Evolutionary conservation across 2,797 vertebrate species (phyloP).

Genomic region (Rhinichthys osculus): DNA sequence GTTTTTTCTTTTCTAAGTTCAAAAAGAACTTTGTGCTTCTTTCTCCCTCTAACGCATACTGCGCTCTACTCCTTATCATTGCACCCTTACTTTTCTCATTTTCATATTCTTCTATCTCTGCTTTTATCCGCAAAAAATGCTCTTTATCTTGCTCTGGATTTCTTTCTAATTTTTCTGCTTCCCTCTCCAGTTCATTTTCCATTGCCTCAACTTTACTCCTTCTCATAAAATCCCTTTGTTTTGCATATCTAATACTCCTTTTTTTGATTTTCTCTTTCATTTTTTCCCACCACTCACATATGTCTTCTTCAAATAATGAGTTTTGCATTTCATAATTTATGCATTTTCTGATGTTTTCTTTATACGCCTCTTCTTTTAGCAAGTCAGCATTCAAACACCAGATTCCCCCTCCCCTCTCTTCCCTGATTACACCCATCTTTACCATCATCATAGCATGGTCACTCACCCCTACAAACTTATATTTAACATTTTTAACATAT

Average conservation of each 20-base stretch:
- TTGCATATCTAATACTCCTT: too few relatives aligned
- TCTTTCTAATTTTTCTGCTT: not conserved
- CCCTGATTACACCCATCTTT: not conserved
- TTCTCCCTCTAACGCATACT: too few relatives aligned
- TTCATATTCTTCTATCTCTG: not conserved
- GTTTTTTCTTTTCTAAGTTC: too few relatives aligned
- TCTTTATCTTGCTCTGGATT: not conserved
- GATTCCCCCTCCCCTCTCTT: not conserved
- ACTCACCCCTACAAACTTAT: not conserved
- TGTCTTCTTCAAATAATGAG: too few relatives aligned
- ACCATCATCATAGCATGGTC: not conserved
- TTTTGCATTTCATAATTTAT: not conserved
- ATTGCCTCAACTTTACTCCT: too few relatives aligned
- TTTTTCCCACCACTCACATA: too few relatives aligned
- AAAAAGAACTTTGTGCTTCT: too few relatives aligned
- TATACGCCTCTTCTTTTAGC: not conserved
- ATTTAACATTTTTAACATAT: not conserved
- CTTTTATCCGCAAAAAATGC: fast-evolving
- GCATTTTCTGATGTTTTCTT: not conserved
- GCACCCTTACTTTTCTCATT: too few relatives aligned
- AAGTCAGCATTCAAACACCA: not conserved
- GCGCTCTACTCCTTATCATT: too few relatives aligned
- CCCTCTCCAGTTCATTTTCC: too few relatives aligned
- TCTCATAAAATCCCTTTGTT: too few relatives aligned
- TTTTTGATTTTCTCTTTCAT: too few relatives aligned